phyloP scores from a whole-genome alignment of 2,113 vertebrate genomes.

The Periophthalmus modestus region DNA sequence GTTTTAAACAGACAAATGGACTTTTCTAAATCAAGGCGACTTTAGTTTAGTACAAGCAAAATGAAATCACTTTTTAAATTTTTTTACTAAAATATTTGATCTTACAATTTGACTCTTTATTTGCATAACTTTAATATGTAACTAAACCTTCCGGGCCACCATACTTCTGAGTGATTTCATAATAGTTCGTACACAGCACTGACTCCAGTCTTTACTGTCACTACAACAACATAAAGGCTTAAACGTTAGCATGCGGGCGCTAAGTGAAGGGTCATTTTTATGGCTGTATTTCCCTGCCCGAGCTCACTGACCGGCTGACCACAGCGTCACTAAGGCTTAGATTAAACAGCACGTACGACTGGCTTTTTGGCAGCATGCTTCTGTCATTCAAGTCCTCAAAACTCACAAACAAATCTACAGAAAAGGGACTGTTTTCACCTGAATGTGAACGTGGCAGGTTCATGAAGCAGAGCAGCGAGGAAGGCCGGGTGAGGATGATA shows the following conservation, averaged over 20 bases:
- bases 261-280: constrained; percentile 43
- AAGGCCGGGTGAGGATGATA: constrained; percentile 66
- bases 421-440: constrained; percentile 59
- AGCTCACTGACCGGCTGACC: constrained; percentile 34
- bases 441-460: constrained; percentile 48
- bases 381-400: constrained; percentile 33
- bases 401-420: constrained; percentile 40
- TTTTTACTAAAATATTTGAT: too few relatives aligned
- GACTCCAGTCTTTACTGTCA: constrained; percentile 18
- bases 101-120: too few relatives aligned
- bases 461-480: constrained; percentile 67
- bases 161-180: not conserved
- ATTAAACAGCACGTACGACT: constrained; percentile 49
- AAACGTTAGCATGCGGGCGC: constrained; percentile 49
- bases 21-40: too few relatives aligned
- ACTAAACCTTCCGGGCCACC: not conserved
- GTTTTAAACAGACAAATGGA: too few relatives aligned
- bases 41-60: too few relatives aligned
- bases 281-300: constrained; percentile 74
- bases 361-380: constrained; percentile 68
- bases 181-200: constrained; percentile 15
- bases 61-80: too few relatives aligned
- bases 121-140: too few relatives aligned
- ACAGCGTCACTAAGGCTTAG: constrained; percentile 32
- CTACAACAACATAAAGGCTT: constrained; percentile 28